Conservation (phyloP, 2,888 invertebrate genomes). For the Epistrophe grossulariae region DNA sequence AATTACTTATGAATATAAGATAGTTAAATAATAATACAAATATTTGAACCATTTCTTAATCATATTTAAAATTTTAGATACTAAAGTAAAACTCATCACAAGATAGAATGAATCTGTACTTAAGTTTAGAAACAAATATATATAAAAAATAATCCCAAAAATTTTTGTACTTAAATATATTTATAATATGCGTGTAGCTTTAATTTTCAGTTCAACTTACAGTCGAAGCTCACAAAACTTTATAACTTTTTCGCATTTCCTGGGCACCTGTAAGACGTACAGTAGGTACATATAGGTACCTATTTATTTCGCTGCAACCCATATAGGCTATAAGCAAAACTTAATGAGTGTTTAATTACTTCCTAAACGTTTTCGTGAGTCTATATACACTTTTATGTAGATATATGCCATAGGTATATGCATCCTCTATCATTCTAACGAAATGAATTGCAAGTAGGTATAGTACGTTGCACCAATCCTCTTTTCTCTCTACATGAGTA, state of each 20-base stretch:
- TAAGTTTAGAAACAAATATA: background rate
- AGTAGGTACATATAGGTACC: background rate
- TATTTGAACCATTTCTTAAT: too few species aligned
- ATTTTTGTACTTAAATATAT: background rate
- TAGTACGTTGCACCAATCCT: slow-evolving; percentile 50
- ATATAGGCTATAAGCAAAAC: slow-evolving; percentile 67
- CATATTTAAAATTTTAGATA: too few species aligned
- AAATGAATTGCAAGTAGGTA: slow-evolving; percentile 61
- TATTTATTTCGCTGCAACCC: slow-evolving; percentile 8
- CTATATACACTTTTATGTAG: background rate
- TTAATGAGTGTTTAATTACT: slow-evolving; percentile 77
- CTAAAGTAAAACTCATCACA: too few species aligned
- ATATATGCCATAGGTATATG: slow-evolving; percentile 19
- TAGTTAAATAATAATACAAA: too few species aligned
- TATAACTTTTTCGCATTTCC: too few species aligned
- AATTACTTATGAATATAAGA: too few species aligned
- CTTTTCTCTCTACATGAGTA: slow-evolving; percentile 14
- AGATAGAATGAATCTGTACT: too few species aligned
- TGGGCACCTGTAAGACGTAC: background rate
- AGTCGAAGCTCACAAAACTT: background rate
- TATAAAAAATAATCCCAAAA: background rate
- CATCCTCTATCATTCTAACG: slow-evolving; percentile 59
- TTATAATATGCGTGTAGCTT: background rate
- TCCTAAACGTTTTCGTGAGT: slow-evolving; percentile 77
- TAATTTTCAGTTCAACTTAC: background rate